Base-by-base conservation (phyloP, 2,888 invertebrate genomes). In the Latheticus oryzae region DNA sequence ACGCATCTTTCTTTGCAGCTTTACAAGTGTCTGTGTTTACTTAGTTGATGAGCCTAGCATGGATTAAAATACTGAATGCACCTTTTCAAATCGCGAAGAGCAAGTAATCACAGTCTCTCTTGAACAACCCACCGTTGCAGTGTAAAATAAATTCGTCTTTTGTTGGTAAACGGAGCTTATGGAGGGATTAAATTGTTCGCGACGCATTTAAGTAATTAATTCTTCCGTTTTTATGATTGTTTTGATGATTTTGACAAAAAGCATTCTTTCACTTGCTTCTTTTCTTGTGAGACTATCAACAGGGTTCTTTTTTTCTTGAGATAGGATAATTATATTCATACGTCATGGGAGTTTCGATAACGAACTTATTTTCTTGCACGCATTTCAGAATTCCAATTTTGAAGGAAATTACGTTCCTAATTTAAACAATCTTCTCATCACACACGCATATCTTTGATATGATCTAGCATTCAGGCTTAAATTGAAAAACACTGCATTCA, bases 301-400 rank as follows among this genome's bases (percentile, higher is more conserved):
- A 35, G 37, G 16, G 50, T 54, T 57, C 37, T 48, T 51, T 53
- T 57, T 59, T 37, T 33, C 40, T 63, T 62, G 58, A 58, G 68
- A 69, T 68, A 67, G 63, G 64, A 64, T 69, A 69, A 68, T 69
- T 69, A 68, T 66, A 65, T 66, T 66, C 65, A 65, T 65, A 66
- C 63, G 61, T 64, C 66, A 62, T 54, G 61, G 61, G 60, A 59
- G 48, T 35, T 50, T 57, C 62, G 65, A 67, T 67, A 65, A 60
- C 66, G 62, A 68, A 62, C 61, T 62, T 62, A 64, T 61, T 61
- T 66, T 64, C 64, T 66, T 60, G 65, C 67, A 66, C 68, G 69
- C 60, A 65, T 57, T 60, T 51, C 48, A 45, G 58, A 58, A 59
- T 32, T 65, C 61, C 62, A 64, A 66, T 66, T 66, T 66, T 56